These are phyloP conservation scores for Zygogramma bicolorata DNA, from an alignment of 2,888 invertebrate genomes.

Conservation along the genomic window DNA sequence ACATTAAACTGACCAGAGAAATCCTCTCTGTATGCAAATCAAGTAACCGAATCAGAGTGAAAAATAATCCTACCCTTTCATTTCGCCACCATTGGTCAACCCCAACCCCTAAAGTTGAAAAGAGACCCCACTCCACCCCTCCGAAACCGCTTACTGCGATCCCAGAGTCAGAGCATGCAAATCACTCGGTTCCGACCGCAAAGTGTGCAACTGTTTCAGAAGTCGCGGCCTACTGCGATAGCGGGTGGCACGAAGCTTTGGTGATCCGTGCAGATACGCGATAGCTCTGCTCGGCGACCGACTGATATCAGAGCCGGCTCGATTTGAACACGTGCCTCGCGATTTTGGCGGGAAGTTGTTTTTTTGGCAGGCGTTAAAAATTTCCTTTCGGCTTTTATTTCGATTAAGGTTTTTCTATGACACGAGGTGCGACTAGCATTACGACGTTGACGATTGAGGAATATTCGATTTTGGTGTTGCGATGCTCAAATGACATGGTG, in stretches of 20 bases:
- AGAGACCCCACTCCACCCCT: conserved; percentile 18
- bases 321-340: conserved; percentile 34
- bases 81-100: conserved; percentile 29
- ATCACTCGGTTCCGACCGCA: conserved; percentile 53
- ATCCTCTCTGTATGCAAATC: conserved; percentile 5
- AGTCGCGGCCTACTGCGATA: conserved; percentile 42
- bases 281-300: conserved; percentile 40
- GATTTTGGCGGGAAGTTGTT: conserved; percentile 41
- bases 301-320: conserved; percentile 16
- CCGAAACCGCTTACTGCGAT: conserved; percentile 22
- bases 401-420: no score
- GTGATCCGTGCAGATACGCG: conserved; percentile 44
- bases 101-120: neutral
- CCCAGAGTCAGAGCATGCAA: conserved; percentile 47
- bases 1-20: conserved; percentile 5
- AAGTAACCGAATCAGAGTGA: conserved; percentile 6
- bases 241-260: conserved; percentile 40
- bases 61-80: conserved; percentile 18
- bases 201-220: conserved; percentile 55
- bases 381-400: no score
- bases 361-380: neutral
- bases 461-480: neutral
- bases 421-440: no score
- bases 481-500: neutral
- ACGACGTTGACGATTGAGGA: neutral